Evolutionary conservation across 2,888 invertebrate genomes (phyloP), one percentile per base, ranked within the genome.

Genomic region (Leptarthrus brevirostris): DNA sequence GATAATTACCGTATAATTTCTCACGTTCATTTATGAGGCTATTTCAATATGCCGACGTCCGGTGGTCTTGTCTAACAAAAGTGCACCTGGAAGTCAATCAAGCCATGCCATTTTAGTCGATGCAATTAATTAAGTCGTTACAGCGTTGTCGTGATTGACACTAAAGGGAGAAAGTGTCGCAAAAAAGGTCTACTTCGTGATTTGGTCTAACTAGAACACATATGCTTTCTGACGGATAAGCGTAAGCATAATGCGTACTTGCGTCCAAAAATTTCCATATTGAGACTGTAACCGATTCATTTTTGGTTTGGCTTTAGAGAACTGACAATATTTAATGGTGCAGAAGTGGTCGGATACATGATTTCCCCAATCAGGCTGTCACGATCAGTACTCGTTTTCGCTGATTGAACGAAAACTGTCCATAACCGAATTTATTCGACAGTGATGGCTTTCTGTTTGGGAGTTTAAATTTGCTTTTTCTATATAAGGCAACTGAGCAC

Each of bases 71-170:
- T 6, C 49, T 40, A 12, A 58, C 8, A 8, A 36, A 58, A 66
- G 2, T 24, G 24, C 64, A 47, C 24, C 26, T 66, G 14, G 47
- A 26, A 22, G 64, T 66, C 47, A 66, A 66, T 66, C 26, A 66
- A 66, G n/a, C 16, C 2, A 40, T 18, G 16, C 47, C 47, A 66
- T 26, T 66, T 66, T 16, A 14, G 22, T 66, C 10, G n/a, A 22
- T 34, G 12, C 14, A 14, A 47, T 44, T 66, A 66, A 66, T 66
- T 66, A 66, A 66, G 44, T 66, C 64, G 24, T 66, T 66, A 66
- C 64, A 66, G 47, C 3, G 6, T 44, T 66, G 24, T 47, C 44
- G 64, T 47, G 47, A 66, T 47, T 47, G 64, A 66, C 36, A 66
- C 47, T 16, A 8, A 24, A n/a, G 4, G 14, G 64, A 66, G 64